Percentiles rank a stretch among this genome's conserved stretches.
These are phyloP conservation scores for Aphidoletes aphidimyza DNA, from an alignment of 2,888 invertebrate species.

Conservation along the genomic window DNA sequence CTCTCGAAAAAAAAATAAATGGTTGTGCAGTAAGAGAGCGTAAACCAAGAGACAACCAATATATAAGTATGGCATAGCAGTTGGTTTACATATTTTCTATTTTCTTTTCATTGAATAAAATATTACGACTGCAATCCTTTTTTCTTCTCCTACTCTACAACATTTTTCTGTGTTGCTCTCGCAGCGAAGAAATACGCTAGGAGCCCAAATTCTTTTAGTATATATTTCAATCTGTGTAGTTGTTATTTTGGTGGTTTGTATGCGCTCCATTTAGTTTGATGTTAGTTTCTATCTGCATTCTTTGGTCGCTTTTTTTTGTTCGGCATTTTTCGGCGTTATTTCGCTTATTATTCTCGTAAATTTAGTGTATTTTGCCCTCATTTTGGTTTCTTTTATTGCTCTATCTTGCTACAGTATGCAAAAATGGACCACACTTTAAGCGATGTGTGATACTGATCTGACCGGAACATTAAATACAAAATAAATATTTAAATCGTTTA, in stretches of 20 bases:
- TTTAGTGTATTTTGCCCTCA: not conserved
- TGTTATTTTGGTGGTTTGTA: conserved; percentile 15
- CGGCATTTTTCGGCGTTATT: conserved; percentile 4
- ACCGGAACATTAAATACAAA: no score
- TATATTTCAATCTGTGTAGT: not conserved
- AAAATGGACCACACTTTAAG: no score
- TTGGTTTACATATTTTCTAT: conserved; percentile 48
- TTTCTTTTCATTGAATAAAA: conserved; percentile 53
- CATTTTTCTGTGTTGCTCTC: not conserved
- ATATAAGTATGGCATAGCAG: not conserved
- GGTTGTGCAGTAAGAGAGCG: not conserved
- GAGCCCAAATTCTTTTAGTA: conserved; percentile 25
- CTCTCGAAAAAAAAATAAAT: no score
- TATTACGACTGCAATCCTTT: conserved; percentile 45
- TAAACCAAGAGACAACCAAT: conserved; percentile 2
- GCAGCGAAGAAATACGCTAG: not conserved
- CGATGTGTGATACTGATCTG: no score
- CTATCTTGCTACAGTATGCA: no score
- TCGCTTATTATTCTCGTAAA: not conserved
- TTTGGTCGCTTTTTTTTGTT: not conserved
- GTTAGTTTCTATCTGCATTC: conserved; percentile 13
- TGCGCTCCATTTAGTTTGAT: conserved; percentile 36
- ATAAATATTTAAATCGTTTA: no score
- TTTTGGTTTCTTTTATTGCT: no score
- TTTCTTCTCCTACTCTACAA: not conserved